These are phyloP conservation scores for Rhabdomys dilectus DNA, from an alignment of 2,113 vertebrate species.

Conservation along the genomic window DNA sequence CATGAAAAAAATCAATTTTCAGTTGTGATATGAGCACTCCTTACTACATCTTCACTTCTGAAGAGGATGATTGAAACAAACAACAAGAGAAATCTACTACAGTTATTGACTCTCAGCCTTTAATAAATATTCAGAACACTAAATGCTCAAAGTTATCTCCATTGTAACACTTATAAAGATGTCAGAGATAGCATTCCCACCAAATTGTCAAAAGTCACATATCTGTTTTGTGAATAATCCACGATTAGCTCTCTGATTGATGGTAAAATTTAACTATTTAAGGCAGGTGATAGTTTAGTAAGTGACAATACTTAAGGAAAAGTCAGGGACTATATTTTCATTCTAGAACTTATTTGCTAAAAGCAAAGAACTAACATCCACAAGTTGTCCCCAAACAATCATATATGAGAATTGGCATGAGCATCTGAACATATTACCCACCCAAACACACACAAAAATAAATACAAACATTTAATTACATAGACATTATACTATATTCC, in stretches of 20 bases:
- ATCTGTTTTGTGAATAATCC: neutral
- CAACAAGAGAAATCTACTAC: neutral
- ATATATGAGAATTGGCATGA: neutral
- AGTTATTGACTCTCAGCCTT: neutral
- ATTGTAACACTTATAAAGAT: neutral
- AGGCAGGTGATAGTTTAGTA: neutral
- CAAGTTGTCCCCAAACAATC: neutral
- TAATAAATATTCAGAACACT: neutral
- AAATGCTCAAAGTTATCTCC: neutral
- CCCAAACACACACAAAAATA: neutral
- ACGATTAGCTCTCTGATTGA: neutral
- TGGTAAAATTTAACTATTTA: neutral
- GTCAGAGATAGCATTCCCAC: neutral
- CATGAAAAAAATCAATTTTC: neutral
- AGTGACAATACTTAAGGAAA: neutral
- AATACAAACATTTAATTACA: neutral
- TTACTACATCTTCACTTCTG: neutral
- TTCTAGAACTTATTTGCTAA: neutral
- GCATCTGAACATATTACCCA: neutral
- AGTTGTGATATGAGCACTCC: neutral
- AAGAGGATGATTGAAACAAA: neutral
- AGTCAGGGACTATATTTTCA: neutral
- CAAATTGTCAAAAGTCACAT: neutral
- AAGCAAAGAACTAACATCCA: neutral
- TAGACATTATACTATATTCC: neutral